Base-by-base conservation (phyloP, 2,113 vertebrate genomes). In the Bagarius yarrelli region DNA sequence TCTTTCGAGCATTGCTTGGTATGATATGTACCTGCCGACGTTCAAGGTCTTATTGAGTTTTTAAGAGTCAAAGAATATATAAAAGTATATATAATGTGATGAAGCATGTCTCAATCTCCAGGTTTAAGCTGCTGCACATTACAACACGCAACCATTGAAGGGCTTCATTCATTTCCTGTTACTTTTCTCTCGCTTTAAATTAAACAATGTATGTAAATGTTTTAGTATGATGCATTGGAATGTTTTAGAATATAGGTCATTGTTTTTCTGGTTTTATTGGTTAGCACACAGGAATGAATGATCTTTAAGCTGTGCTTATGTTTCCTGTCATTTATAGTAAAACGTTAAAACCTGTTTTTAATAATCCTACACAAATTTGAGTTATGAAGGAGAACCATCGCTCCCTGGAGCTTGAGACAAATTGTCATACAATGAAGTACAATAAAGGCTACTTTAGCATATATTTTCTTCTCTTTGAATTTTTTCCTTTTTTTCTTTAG, bases 21-120 rank as follows among this genome's bases (percentile, higher is more conserved):
- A 79, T 85, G 87, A 88, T 80, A 50, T 86, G 88, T 90, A 88
- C 85, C 88, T 89, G 86, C 86, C 81, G 82, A 88, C 88, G 87
- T 90, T 87, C 9, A 86, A 87, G 86, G 86, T 90, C 86, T 92
- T 88, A 87, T 85, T 83, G 86, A 88, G 81, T 90, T 89, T 88
- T 87, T 87, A 88, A 90, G 85, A 74, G 82, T 79, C 84, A 73
- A 55, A 90, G 90, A 85, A 88, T 88, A 87, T 90, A 87, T 91
- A 88, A 89, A 83, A 81, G 89, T 91, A 90, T 91, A 91, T 90
- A 91, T 91, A 88, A 92, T 88, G 88, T 89, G 77, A 70, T 89
- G 85, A 89, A 87, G 84, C 87, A 85, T 87, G 87, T 90, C 89
- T 92, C 89, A 92, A 91, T 90, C 91, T 93, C 88, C 89, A 90